Evolutionary conservation across 2,888 invertebrate genomes (phyloP), one percentile per base, ranked within the genome.

Genomic region (Cantharis nigra): DNA sequence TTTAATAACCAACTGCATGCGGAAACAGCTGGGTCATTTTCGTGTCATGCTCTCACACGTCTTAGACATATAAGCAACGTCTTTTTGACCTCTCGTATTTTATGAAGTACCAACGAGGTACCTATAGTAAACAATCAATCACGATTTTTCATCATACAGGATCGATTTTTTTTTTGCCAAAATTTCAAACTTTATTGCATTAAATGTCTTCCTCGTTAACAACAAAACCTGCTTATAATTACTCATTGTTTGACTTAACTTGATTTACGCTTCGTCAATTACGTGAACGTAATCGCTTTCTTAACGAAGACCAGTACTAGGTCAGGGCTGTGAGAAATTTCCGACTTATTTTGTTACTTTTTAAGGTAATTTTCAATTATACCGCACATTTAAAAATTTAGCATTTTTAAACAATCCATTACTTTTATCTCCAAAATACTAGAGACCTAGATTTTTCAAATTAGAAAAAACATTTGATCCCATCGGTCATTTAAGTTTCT

Each of bases 1-100:
- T 77, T 79, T 79, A 79, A 79, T 77, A 72, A 79, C 77, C 74
- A 77, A 70, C 70, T 77, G 76, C 62, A 77, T 75, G 77, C 74
- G 77, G 79, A 79, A 79, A 79, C 77, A 71, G 75, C 72, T 67
- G 75, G 79, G 74, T 75, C 74, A 70, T 74, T 74, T 74, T 77
- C 77, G 78, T 78, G 78, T 75, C 75, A 75, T 26, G 75, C 74
- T 77, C 77, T 79, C 79, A 79, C 79, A 77, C 79, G 77, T 79
- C 77, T 79, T 71, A 77, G 79, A 79, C 77, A 77, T 74, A 74
- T 75, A 77, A 69, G 77, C 13, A 67, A 75, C 67, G 69, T 64
- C 79, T 23, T 75, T 74, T 70, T 79, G 77, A 79, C 79, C 79
- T 73, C 63, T 16, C 65, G 33, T 30, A 70, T 69, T 72, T 72